Conservation (phyloP, 2,888 invertebrate species). For the Pristionchus arcanus region DNA sequence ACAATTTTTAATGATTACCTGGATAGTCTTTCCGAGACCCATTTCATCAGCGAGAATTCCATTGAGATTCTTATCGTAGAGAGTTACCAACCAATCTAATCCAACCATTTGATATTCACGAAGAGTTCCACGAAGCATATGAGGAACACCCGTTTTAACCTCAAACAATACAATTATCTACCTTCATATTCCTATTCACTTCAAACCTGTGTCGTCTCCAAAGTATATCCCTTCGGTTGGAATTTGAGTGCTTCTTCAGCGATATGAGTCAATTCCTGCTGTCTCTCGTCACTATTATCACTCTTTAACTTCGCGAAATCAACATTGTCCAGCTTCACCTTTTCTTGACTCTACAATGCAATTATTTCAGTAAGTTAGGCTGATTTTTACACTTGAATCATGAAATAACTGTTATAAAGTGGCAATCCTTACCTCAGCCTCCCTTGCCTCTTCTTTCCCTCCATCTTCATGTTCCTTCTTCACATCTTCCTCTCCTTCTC, state of each 20-base stretch:
- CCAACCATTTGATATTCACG: slow-evolving; percentile 98
- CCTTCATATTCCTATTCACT: background rate
- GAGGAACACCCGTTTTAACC: slow-evolving; percentile 94
- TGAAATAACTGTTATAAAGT: background rate
- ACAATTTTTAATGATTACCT: slow-evolving; percentile 80
- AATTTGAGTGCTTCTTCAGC: slow-evolving; percentile 92
- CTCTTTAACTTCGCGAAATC: slow-evolving; percentile 71
- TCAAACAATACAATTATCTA: slow-evolving; percentile 76
- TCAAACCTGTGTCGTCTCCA: slow-evolving; percentile 90
- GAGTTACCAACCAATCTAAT: slow-evolving; percentile 95
- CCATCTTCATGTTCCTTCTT: background rate
- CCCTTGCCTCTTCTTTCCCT: slow-evolving; percentile 81
- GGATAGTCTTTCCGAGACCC: slow-evolving; percentile 93
- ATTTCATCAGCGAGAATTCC: slow-evolving; percentile 86
- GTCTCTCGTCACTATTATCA: slow-evolving; percentile 70
- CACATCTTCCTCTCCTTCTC: slow-evolving; percentile 76
- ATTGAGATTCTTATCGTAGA: slow-evolving; percentile 94
- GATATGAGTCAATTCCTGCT: slow-evolving; percentile 74
- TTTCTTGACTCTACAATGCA: slow-evolving; percentile 44
- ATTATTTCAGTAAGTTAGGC: background rate
- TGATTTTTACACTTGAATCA: background rate
- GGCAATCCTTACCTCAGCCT: background rate
- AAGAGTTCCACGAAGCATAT: slow-evolving; percentile 90
- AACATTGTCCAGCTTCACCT: slow-evolving; percentile 61
- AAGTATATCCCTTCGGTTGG: slow-evolving; percentile 97